Conservation (phyloP, 2,113 vertebrate species). For the Tetraodon nigroviridis region DNA sequence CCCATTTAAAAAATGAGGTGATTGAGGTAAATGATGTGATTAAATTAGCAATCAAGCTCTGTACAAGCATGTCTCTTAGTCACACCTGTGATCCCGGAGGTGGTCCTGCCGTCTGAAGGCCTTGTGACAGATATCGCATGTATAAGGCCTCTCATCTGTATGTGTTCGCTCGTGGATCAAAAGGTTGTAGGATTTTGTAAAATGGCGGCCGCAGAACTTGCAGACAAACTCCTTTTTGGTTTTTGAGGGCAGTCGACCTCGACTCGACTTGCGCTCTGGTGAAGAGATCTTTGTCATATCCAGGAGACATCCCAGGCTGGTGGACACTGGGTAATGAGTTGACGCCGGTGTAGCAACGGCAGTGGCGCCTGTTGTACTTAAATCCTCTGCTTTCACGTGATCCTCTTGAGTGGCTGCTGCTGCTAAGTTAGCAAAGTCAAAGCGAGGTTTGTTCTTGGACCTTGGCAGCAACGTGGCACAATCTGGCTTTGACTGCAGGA, state of each 20-base stretch:
- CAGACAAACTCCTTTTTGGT: conserved; percentile 99
- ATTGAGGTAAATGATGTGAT: too few species aligned
- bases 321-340: conserved; percentile 55
- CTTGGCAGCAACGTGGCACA: conserved; percentile 39
- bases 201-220: conserved; percentile 98
- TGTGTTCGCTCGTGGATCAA: conserved; percentile 97
- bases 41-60: neutral
- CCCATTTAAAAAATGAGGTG: too few species aligned
- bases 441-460: conserved; percentile 89
- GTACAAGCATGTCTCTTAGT: conserved; percentile 11
- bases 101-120: conserved; percentile 98
- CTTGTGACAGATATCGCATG: conserved; percentile 98
- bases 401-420: conserved; percentile 95
- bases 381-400: conserved; percentile 84
- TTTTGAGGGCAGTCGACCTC: conserved; percentile 93
- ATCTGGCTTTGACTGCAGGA: conserved; percentile 84
- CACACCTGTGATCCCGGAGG: conserved; percentile 92
- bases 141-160: conserved; percentile 95
- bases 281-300: conserved; percentile 90
- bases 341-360: conserved; percentile 16
- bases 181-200: conserved; percentile 99
- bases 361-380: conserved; percentile 63
- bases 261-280: conserved; percentile 88
- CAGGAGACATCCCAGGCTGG: conserved; percentile 80
- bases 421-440: conserved; percentile 97